Evolutionary conservation across 2,113 vertebrate genomes (phyloP).

Genomic region (Cynoglossus semilaevis): DNA sequence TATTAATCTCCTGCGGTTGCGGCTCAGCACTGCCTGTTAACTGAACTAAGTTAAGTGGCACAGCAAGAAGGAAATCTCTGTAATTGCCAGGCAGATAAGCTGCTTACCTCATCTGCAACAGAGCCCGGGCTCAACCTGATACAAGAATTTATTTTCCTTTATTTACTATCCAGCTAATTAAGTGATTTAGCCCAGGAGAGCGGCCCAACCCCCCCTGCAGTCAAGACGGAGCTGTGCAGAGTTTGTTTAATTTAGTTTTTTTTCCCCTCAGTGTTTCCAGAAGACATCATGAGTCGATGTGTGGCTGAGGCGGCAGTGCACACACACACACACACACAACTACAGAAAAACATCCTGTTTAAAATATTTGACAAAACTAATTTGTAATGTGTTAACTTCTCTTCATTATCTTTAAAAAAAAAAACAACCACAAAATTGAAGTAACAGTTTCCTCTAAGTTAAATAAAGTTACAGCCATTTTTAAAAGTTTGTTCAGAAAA

Average conservation of each 20-base stretch:
- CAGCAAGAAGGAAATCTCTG: conserved; percentile 38
- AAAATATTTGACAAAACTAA: too few species aligned
- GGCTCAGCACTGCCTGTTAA: conserved; percentile 29
- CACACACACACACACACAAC: too few species aligned
- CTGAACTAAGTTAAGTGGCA: conserved; percentile 26
- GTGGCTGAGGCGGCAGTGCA: not conserved
- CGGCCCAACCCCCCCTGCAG: not conserved
- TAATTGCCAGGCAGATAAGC: conserved; percentile 52
- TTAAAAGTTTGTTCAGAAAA: too few species aligned
- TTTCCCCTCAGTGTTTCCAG: not conserved
- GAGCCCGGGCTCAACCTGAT: conserved; percentile 28
- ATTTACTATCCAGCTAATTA: conserved; percentile 40
- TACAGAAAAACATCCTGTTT: too few species aligned
- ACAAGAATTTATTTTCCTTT: conserved; percentile 33
- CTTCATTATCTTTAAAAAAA: too few species aligned
- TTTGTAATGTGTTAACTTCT: too few species aligned
- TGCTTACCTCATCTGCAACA: conserved; percentile 32
- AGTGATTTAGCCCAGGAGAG: conserved; percentile 35
- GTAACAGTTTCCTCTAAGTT: too few species aligned
- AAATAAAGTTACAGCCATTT: too few species aligned
- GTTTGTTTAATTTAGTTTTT: conserved; percentile 8
- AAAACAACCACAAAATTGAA: too few species aligned
- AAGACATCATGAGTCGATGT: not conserved
- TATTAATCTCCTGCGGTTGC: conserved; percentile 22
- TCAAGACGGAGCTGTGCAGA: not conserved